Conservation (phyloP, 2,113 vertebrate genomes). For the Plecturocebus donacophilus region DNA sequence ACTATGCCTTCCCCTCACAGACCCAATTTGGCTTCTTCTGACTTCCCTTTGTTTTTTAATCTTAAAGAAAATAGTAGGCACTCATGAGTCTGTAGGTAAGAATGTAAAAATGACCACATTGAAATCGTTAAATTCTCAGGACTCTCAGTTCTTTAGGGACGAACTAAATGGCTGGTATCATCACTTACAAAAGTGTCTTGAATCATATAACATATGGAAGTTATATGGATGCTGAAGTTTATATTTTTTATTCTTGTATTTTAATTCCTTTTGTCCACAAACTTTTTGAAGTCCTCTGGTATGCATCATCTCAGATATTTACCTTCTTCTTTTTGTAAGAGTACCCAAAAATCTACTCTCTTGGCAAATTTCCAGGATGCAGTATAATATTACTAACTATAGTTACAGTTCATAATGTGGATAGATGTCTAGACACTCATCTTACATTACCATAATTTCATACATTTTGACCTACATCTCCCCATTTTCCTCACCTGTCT, state of each 20-base stretch:
- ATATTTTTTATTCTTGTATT: background rate
- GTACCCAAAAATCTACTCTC: background rate
- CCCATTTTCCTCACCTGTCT: background rate
- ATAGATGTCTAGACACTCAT: no score
- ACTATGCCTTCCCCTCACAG: background rate
- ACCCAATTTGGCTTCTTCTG: background rate
- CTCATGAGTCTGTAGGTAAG: background rate
- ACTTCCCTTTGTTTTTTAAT: background rate
- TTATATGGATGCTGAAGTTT: background rate
- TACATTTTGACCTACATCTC: background rate
- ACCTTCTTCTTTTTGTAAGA: background rate
- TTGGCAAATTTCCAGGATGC: background rate
- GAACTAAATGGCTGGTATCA: background rate
- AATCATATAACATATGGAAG: no score
- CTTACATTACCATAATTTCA: fast-evolving
- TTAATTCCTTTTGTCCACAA: background rate
- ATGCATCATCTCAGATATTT: background rate
- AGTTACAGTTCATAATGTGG: background rate
- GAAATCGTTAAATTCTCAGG: background rate
- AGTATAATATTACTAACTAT: fast-evolving
- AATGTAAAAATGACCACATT: background rate
- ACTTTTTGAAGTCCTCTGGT: background rate
- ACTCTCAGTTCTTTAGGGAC: background rate
- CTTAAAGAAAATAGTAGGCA: background rate
- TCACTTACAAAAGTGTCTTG: background rate